Percentiles rank a stretch among this genome's conserved stretches.
phyloP scores from a whole-genome alignment of 2,888 invertebrate species.

The Lordiphosa andalusiaca region DNA sequence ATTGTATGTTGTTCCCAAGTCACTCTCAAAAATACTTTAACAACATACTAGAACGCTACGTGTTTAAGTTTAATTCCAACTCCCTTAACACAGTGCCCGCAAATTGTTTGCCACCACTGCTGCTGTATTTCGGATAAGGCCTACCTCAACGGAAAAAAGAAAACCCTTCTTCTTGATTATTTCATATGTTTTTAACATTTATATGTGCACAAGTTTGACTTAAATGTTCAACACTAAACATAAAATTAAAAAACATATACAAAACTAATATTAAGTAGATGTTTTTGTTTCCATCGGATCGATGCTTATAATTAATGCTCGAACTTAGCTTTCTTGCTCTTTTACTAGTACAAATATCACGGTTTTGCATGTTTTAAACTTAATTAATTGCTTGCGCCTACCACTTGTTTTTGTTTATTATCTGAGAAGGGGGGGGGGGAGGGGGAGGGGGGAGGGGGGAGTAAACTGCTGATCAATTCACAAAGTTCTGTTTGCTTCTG shows the following conservation, averaged over 20 bases:
- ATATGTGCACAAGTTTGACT: conserved; percentile 74
- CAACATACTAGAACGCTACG: conserved; percentile 26
- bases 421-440: conserved; percentile 6
- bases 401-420: conserved; percentile 11
- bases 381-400: conserved; percentile 33
- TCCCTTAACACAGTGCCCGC: conserved; percentile 7
- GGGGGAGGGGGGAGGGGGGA: too few species aligned
- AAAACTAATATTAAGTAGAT: conserved; percentile 52
- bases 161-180: conserved; percentile 27
- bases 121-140: conserved; percentile 29
- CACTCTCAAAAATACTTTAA: conserved; percentile 37
- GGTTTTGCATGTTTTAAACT: conserved; percentile 51
- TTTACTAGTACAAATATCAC: conserved; percentile 79
- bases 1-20: conserved; percentile 65
- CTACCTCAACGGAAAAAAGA: conserved; percentile 38
- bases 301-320: conserved; percentile 47
- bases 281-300: conserved; percentile 24
- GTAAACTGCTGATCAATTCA: conserved; percentile 27
- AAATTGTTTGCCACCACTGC: too few species aligned
- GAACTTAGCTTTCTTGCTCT: conserved; percentile 40
- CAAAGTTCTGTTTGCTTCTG: conserved; percentile 8
- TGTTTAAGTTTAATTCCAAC: conserved; percentile 14
- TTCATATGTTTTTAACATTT: conserved; percentile 65
- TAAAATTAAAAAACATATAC: conserved; percentile 61
- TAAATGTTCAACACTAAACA: conserved; percentile 66